Conservation (phyloP, 2,888 invertebrate genomes). For the Ichneumoninae sp. region DNA sequence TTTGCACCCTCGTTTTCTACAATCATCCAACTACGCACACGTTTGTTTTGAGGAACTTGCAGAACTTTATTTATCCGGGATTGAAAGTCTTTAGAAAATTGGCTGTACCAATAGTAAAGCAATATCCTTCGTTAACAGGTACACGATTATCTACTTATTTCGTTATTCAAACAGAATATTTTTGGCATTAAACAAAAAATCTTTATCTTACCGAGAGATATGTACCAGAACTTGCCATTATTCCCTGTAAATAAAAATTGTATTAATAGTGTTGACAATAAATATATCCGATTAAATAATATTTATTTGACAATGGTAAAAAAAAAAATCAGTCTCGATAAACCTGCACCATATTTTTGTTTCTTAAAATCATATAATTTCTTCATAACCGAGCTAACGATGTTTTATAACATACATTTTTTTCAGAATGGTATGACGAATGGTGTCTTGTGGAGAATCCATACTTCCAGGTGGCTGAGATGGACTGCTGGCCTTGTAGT, state of each 20-base stretch:
- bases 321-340: not conserved
- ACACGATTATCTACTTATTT: conserved; percentile 70
- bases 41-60: conserved; percentile 89
- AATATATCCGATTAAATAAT: conserved; percentile 24
- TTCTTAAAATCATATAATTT: not conserved
- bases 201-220: conserved; percentile 20
- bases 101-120: conserved; percentile 91
- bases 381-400: too few relatives aligned
- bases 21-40: conserved; percentile 88
- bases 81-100: conserved; percentile 90
- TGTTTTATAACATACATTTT: conserved; percentile 29
- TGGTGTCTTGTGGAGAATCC: conserved; percentile 94
- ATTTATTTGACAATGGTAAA: conserved; percentile 31
- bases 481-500: conserved; percentile 94
- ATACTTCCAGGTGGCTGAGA: conserved; percentile 91
- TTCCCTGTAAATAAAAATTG: conserved; percentile 16
- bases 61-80: conserved; percentile 93
- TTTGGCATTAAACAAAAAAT: not conserved
- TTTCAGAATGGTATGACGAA: conserved; percentile 92
- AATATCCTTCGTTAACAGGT: conserved; percentile 91
- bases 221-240: not conserved
- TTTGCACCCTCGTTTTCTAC: conserved; percentile 84
- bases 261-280: not conserved
- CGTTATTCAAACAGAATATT: not conserved
- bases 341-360: not conserved